A percentile compares a stretch with the other conserved stretches of the same genome.
Evolutionary conservation across 1,140 invertebrate genomes (phyloP).

Genomic region (Asbolus verrucosus): DNA sequence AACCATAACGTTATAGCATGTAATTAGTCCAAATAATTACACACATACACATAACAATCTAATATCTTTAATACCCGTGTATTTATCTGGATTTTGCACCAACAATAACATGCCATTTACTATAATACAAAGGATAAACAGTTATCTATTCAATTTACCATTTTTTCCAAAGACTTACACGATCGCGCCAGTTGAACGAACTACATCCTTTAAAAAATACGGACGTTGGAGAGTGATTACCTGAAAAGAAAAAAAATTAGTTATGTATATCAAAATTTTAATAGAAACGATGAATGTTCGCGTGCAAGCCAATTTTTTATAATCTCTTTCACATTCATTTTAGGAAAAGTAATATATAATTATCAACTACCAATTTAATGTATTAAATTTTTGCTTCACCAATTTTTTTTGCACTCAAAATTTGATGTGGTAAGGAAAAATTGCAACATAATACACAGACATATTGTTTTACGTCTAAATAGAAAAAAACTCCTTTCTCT

Average conservation of each 20-base stretch:
- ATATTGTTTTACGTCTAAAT: no score
- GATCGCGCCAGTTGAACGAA: not conserved
- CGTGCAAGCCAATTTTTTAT: not conserved
- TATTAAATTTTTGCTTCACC: not conserved
- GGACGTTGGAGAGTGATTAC: not conserved
- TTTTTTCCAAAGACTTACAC: slow-evolving; percentile 21
- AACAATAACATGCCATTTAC: slow-evolving; percentile 35
- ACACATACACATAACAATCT: slow-evolving; percentile 21
- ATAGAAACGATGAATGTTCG: not conserved
- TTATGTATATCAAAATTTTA: no score
- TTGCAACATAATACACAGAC: no score
- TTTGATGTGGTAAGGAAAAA: no score
- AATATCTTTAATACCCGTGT: slow-evolving; percentile 17
- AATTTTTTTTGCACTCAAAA: not conserved
- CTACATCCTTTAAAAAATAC: slow-evolving; percentile 4
- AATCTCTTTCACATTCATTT: not conserved
- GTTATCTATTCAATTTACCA: slow-evolving; percentile 11
- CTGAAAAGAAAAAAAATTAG: no score
- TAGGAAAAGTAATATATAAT: not conserved
- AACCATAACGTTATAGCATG: slow-evolving; percentile 23
- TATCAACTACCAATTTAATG: no score
- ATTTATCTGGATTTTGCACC: slow-evolving; percentile 37
- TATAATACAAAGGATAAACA: slow-evolving; percentile 23
- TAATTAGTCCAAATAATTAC: slow-evolving; percentile 32
- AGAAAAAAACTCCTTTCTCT: no score